A percentile compares a stretch with the other conserved stretches of the same genome.
Conservation (phyloP, 2,888 invertebrate species). For the Eupithecia subfuscata region DNA sequence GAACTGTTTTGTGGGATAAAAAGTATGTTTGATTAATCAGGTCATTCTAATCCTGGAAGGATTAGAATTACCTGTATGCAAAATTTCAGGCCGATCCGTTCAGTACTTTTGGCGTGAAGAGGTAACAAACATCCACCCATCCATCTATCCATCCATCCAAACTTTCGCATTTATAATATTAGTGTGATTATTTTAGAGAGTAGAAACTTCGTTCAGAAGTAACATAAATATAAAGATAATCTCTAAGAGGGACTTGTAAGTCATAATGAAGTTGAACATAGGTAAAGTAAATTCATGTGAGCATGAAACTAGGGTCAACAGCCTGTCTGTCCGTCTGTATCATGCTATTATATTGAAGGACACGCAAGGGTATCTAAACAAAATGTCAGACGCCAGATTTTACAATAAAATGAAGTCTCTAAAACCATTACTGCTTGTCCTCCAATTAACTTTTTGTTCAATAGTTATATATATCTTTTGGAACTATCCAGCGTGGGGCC, state of each 20-base stretch:
- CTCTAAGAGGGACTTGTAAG: background rate
- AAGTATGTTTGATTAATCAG: too few species aligned
- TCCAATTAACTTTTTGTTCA: conserved; percentile 1
- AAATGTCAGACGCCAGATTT: conserved; percentile 26
- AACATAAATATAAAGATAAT: background rate
- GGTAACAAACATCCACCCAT: too few species aligned
- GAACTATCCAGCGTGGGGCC: background rate
- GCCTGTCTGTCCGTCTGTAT: conserved; percentile 25
- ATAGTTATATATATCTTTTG: background rate
- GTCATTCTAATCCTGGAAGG: too few species aligned
- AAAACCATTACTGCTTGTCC: conserved; percentile 7
- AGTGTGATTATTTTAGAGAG: background rate
- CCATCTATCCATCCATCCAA: too few species aligned
- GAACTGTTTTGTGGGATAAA: too few species aligned
- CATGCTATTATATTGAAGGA: conserved; percentile 39
- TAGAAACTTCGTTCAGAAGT: background rate
- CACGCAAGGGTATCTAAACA: conserved; percentile 28
- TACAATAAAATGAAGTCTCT: conserved; percentile 17
- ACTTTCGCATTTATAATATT: too few species aligned
- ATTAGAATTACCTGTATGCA: too few species aligned
- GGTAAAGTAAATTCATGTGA: conserved; percentile 11
- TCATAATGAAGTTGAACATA: conserved; percentile 1
- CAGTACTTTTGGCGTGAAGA: too few species aligned
- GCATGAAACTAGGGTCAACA: conserved; percentile 31
- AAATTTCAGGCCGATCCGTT: too few species aligned